Conservation (phyloP, 2,113 vertebrate species). For the Elaphurus davidianus region DNA sequence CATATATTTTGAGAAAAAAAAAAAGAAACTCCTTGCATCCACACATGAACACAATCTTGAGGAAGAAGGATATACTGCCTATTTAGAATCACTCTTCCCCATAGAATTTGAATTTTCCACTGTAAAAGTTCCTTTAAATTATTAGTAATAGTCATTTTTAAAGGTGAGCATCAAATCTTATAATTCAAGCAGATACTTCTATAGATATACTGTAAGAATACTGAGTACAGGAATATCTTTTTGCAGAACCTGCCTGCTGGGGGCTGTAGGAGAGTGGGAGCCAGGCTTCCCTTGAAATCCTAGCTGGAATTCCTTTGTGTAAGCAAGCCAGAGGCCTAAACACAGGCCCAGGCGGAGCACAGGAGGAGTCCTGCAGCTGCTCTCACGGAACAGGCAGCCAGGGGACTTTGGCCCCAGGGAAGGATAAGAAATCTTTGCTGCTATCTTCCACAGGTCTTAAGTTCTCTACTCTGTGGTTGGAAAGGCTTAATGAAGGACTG, state of each 20-base stretch:
- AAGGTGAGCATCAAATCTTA: not conserved
- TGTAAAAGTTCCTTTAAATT: not conserved
- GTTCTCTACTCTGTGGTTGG: not conserved
- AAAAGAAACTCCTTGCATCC: not conserved
- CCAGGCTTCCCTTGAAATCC: not conserved
- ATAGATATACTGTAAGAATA: not conserved
- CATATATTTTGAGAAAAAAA: not conserved
- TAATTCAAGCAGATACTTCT: not conserved
- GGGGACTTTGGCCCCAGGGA: not conserved
- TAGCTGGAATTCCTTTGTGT: slow-evolving; percentile 14
- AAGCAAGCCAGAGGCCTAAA: not conserved
- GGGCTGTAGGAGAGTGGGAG: not conserved
- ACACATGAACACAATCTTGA: not conserved
- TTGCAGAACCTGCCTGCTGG: not conserved
- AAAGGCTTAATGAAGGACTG: slow-evolving; percentile 1
- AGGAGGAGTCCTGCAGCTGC: not conserved
- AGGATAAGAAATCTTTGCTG: not conserved
- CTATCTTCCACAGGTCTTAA: not conserved
- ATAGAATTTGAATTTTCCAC: not conserved
- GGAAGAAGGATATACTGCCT: not conserved
- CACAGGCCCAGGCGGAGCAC: not conserved
- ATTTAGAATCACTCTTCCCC: slow-evolving; percentile 5
- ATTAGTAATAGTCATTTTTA: not conserved
- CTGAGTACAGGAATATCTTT: not conserved
- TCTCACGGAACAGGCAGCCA: not conserved